Percentiles rank a stretch among this genome's conserved stretches.
These are phyloP conservation scores for Unio delphinus DNA, from an alignment of 2,888 invertebrate species.

Conservation along the genomic window DNA sequence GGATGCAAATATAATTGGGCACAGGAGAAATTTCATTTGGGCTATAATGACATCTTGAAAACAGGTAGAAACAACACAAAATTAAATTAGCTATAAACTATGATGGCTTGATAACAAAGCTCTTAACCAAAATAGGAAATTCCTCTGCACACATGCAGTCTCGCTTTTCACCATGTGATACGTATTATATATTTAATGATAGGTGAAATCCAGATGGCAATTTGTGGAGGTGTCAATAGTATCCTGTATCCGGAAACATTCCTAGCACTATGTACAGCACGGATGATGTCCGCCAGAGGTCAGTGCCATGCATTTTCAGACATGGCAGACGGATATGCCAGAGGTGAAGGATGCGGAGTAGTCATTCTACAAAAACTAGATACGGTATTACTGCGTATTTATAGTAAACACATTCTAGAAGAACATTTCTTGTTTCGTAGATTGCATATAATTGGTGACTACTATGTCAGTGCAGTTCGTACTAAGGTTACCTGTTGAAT, in stretches of 20 bases:
- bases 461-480: not conserved
- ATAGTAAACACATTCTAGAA: not conserved
- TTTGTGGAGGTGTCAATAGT: constrained; percentile 45
- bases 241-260: constrained; percentile 43
- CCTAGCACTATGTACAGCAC: constrained; percentile 34
- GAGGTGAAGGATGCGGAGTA: constrained; percentile 52
- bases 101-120: no score
- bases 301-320: constrained; percentile 46
- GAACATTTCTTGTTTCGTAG: not conserved
- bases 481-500: no score
- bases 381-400: constrained; percentile 17
- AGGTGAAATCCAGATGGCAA: constrained; percentile 31
- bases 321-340: constrained; percentile 49
- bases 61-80: no score
- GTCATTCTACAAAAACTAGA: constrained; percentile 40
- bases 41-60: no score
- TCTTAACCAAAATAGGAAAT: no score
- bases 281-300: constrained; percentile 50
- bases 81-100: no score
- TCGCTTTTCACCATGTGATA: constrained; percentile 1
- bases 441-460: no score
- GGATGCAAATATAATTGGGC: no score
- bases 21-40: no score
- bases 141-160: not conserved
- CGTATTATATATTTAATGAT: not conserved